Evolutionary conservation across 2,888 invertebrate genomes (phyloP).

Genomic region (Drosophila basisetae): DNA sequence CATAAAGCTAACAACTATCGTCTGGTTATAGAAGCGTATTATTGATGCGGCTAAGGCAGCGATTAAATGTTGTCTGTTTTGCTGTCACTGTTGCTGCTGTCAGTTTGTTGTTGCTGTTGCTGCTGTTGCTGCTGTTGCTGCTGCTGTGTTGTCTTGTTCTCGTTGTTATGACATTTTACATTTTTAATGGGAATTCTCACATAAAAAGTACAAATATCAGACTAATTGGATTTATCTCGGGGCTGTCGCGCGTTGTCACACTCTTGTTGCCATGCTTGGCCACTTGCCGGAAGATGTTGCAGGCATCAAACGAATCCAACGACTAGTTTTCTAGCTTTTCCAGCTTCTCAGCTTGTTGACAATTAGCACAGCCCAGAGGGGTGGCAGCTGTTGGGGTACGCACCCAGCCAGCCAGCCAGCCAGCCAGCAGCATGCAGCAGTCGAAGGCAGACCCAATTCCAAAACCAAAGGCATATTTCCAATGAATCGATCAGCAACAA

Average conservation of each 20-base stretch:
- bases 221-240: conserved; percentile 85
- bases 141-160: conserved; percentile 72
- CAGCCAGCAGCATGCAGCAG: conserved; percentile 27
- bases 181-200: conserved; percentile 84
- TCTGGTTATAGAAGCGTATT: conserved; percentile 39
- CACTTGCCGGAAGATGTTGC: conserved; percentile 73
- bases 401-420: conserved; percentile 40
- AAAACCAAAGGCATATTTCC: conserved; percentile 70
- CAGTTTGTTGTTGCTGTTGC: conserved; percentile 19
- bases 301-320: conserved; percentile 48
- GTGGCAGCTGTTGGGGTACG: conserved; percentile 17
- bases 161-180: conserved; percentile 80
- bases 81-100: conserved; percentile 24
- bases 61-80: conserved; percentile 18
- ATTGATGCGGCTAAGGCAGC: conserved; percentile 16
- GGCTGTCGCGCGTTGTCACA: conserved; percentile 80
- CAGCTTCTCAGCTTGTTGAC: conserved; percentile 52
- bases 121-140: conserved; percentile 42
- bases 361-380: conserved; percentile 55
- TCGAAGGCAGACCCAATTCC: conserved; percentile 55
- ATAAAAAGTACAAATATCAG: conserved; percentile 85
- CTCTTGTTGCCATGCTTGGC: conserved; percentile 67
- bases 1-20: not conserved
- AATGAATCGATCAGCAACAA: conserved; percentile 69
- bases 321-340: conserved; percentile 43